Evolutionary conservation across 2,888 invertebrate species (phyloP).

Genomic region (Eumacrocentrus americanus): DNA sequence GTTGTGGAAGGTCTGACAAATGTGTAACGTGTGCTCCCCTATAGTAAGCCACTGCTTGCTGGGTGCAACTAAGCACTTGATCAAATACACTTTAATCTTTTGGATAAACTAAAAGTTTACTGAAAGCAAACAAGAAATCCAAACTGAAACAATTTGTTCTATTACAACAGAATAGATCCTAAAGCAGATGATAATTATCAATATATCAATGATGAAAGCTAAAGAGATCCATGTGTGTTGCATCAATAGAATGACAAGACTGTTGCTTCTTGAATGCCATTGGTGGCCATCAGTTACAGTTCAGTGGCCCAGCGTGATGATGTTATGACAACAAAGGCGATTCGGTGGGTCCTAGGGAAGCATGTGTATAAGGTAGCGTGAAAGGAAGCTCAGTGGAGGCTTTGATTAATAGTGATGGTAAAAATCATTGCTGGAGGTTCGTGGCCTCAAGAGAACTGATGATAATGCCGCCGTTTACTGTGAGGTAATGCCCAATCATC

Average conservation of each 20-base stretch:
- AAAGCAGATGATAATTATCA: background rate
- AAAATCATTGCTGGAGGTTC: slow-evolving; percentile 49
- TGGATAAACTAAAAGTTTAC: slow-evolving; percentile 40
- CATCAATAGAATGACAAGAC: too few species aligned
- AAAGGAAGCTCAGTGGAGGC: slow-evolving; percentile 33
- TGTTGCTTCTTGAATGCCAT: too few species aligned
- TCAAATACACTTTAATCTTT: slow-evolving; percentile 55
- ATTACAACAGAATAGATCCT: background rate
- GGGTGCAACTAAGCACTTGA: slow-evolving; percentile 52
- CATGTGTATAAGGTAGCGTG: slow-evolving; percentile 39
- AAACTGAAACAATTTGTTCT: background rate
- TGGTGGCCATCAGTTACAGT: slow-evolving; percentile 33
- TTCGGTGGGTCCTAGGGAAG: slow-evolving; percentile 25
- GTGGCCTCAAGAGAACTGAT: slow-evolving; percentile 43
- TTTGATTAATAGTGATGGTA: slow-evolving; percentile 53
- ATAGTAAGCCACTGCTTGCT: slow-evolving; percentile 22
- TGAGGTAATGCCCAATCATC: slow-evolving; percentile 58
- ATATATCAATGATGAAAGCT: background rate
- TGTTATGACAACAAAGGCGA: slow-evolving; percentile 41
- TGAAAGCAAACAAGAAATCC: background rate
- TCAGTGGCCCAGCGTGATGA: slow-evolving; percentile 34
- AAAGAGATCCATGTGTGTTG: slow-evolving; percentile 4
- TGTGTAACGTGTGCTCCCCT: background rate
- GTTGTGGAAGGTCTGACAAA: slow-evolving; percentile 4
- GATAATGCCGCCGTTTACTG: slow-evolving; percentile 58